These are phyloP conservation scores for Salarias fasciatus DNA, from an alignment of 2,797 vertebrate species.

Conservation along the genomic window DNA sequence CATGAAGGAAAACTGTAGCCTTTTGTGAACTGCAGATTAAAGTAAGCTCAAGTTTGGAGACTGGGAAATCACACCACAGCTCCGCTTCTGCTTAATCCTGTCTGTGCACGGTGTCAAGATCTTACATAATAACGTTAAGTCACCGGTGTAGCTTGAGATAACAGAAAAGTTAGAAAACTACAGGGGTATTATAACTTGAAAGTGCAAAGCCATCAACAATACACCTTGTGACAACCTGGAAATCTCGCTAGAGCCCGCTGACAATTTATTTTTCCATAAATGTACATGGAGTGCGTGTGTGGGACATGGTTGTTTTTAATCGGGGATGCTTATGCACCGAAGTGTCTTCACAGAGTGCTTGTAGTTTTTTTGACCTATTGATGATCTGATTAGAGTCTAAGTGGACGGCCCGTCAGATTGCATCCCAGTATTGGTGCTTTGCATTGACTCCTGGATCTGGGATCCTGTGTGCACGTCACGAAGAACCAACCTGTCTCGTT, in stretches of 20 bases:
- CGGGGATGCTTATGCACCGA: background rate
- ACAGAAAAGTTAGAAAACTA: constrained; percentile 48
- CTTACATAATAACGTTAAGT: constrained; percentile 53
- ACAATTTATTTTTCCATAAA: no score
- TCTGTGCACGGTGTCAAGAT: constrained; percentile 52
- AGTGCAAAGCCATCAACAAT: constrained; percentile 24
- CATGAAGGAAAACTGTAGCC: constrained; percentile 45
- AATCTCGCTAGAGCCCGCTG: constrained; percentile 1
- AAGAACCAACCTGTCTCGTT: no score
- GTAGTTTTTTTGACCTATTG: no score
- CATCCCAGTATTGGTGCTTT: no score
- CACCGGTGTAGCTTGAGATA: constrained; percentile 39
- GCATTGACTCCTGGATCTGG: no score
- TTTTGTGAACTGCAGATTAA: constrained; percentile 73
- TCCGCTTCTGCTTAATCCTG: constrained; percentile 68
- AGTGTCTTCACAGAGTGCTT: no score
- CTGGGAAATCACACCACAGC: constrained; percentile 62
- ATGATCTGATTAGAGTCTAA: no score
- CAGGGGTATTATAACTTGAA: constrained; percentile 35
- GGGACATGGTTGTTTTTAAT: background rate
- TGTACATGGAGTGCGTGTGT: background rate
- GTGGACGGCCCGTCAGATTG: no score
- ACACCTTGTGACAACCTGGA: constrained; percentile 5
- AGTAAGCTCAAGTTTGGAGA: constrained; percentile 60
- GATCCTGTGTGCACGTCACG: no score